phyloP scores from a whole-genome alignment of 2,888 invertebrate species.

The Gastrophysa polygoni region DNA sequence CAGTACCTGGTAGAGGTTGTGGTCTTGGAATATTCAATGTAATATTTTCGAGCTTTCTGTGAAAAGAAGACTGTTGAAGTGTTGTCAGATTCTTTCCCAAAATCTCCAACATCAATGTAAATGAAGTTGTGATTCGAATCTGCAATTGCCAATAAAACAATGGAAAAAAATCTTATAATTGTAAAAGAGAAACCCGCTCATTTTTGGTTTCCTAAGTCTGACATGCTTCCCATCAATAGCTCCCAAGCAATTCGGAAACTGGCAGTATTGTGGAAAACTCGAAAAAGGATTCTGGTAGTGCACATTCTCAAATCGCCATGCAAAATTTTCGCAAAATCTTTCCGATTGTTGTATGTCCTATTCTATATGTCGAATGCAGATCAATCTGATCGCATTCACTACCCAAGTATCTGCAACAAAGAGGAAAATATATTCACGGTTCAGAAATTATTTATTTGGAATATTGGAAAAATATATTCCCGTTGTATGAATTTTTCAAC shows the following conservation, averaged over 20 bases:
- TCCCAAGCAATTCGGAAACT: constrained; percentile 8
- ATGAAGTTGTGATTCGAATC: constrained; percentile 9
- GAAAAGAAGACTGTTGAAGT: constrained; percentile 1
- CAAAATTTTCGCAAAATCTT: constrained; percentile 8
- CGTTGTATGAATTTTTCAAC: no score
- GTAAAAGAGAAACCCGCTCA: constrained; percentile 11
- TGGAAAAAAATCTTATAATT: constrained; percentile 10
- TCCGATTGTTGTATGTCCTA: constrained; percentile 11
- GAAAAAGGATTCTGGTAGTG: not conserved
- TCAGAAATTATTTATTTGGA: not conserved
- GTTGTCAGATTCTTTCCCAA: constrained; percentile 9
- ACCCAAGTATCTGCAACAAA: not conserved
- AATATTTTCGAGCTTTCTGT: constrained; percentile 10
- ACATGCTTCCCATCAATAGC: constrained; percentile 12
- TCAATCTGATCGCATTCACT: not conserved
- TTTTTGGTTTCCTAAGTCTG: not conserved
- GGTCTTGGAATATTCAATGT: not conserved
- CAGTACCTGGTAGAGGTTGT: constrained; percentile 5
- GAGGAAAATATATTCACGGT: not conserved
- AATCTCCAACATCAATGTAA: constrained; percentile 12
- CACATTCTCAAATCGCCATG: not conserved
- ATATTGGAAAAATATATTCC: not conserved
- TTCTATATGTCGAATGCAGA: constrained; percentile 4
- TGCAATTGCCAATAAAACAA: constrained; percentile 11
- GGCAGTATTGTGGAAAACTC: not conserved